Conservation (phyloP, 1,140 invertebrate species). For the Plodia interpunctella region DNA sequence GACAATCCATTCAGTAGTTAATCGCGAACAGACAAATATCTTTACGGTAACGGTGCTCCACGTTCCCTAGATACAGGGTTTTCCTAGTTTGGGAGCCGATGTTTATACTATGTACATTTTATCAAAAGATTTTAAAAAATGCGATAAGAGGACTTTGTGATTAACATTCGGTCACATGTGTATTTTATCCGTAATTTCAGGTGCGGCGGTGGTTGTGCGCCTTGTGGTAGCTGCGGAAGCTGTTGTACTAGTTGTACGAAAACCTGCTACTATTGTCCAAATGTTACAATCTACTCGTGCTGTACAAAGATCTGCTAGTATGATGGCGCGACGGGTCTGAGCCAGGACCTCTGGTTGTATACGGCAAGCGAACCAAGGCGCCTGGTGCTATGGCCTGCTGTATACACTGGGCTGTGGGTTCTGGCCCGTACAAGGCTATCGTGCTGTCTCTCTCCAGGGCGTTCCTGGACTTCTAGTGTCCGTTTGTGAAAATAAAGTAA, state of each 20-base stretch:
- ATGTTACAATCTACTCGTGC: slow-evolving; percentile 59
- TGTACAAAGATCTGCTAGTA: slow-evolving; percentile 62
- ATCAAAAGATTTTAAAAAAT: too few species aligned
- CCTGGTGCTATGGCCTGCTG: not conserved
- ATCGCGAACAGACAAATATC: too few species aligned
- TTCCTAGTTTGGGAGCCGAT: too few species aligned
- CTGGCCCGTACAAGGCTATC: not conserved
- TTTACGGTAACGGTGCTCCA: too few species aligned
- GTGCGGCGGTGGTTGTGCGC: slow-evolving; percentile 33
- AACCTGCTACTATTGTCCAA: slow-evolving; percentile 33
- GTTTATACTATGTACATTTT: too few species aligned
- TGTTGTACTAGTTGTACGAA: slow-evolving; percentile 14
- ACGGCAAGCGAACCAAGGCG: not conserved
- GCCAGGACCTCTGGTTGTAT: not conserved
- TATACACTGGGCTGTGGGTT: not conserved
- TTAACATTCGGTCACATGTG: too few species aligned
- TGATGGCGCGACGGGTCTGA: not conserved
- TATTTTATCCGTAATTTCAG: not conserved
- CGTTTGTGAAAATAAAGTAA: not conserved
- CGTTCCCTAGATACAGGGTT: too few species aligned
- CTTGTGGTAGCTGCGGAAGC: slow-evolving; percentile 38
- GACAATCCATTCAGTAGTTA: too few species aligned
- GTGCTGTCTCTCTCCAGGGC: not conserved
- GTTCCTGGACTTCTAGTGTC: not conserved
- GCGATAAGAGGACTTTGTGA: too few species aligned